Base-by-base conservation (phyloP, 1,140 invertebrate species). In the Anadara kagoshimensis region DNA sequence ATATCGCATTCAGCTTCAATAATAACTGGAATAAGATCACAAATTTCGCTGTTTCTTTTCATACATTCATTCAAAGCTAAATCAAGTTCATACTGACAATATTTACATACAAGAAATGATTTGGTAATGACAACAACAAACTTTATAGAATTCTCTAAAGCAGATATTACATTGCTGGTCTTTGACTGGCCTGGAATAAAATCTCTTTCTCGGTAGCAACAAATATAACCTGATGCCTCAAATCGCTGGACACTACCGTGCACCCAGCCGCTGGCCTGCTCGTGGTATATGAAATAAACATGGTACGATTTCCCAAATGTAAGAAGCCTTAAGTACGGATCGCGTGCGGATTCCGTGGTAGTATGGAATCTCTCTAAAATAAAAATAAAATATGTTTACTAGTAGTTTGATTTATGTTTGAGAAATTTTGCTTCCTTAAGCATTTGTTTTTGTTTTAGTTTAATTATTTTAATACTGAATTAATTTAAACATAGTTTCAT, bases 1-100 rank as follows among this genome's bases (percentile, higher is more conserved):
- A 69, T 53, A n/a, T 16, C 26, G 51, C 67, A 69, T 18, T 36
- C 20, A n/a, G n/a, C 29, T 5, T 69, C 66, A 5, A 69, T 5
- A 11, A 22, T 18, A 14, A 61, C 29, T 51, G 67, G 67, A 41
- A 69, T 51, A 20, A 69, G 24, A 20, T 24, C 29, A 20, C n/a
- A 22, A 41, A 45, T 43, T 51, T 69, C 57, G 44, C 47, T 45
- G 12, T 61, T 45, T 12, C 58, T n/a, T 7, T 41, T 41, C 10
- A 69, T 24, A 61, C 43, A 59, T 61, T 69, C 67, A 20, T 69
- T 44, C 14, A 69, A 16, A 18, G 57, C 67, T 45, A 51, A 51
- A 62, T 69, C 57, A 12, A 69, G 14, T 14, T 61, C 47, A 41
- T 69, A 62, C 20, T 24, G 47, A 53, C 67, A 69, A n/a, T 26